Percentiles rank a stretch among this genome's conserved stretches.
phyloP scores from a whole-genome alignment of 2,113 vertebrate species.

The Centropus unirufus region DNA sequence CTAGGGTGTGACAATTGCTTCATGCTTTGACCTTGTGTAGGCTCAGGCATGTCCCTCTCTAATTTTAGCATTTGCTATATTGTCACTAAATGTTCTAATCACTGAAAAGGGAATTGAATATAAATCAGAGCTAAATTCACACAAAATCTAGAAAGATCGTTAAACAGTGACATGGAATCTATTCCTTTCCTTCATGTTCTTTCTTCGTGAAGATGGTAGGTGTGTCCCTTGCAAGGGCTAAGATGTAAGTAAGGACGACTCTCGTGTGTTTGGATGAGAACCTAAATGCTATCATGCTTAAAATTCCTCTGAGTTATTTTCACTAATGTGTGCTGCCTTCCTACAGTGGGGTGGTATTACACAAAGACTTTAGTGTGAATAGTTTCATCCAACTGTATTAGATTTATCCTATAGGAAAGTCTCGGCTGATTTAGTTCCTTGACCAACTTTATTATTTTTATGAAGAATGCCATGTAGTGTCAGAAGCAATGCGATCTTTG shows the following conservation, averaged over 20 bases:
- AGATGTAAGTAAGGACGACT: not conserved
- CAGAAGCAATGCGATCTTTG: not conserved
- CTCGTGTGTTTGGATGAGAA: not conserved
- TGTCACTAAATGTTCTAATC: not conserved
- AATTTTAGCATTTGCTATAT: not conserved
- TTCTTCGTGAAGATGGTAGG: not conserved
- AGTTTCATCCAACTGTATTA: not conserved
- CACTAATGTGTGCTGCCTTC: not conserved
- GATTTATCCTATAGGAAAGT: not conserved
- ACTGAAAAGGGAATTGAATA: not conserved
- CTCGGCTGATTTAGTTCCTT: not conserved
- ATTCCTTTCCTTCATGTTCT: not conserved
- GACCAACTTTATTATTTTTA: not conserved
- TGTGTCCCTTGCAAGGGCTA: fast-evolving
- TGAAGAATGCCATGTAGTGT: not conserved
- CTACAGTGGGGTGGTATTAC: not conserved
- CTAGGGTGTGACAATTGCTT: not conserved
- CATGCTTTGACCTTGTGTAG: not conserved
- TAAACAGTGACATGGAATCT: not conserved
- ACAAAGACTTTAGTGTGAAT: not conserved
- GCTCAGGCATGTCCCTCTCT: not conserved
- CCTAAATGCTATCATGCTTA: not conserved
- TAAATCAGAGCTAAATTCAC: not conserved
- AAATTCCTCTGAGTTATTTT: not conserved
- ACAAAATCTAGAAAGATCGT: not conserved